A percentile compares a stretch with the other conserved stretches of the same genome.
phyloP scores from a whole-genome alignment of 2,797 vertebrate genomes.

The Sebastes nivosus region DNA sequence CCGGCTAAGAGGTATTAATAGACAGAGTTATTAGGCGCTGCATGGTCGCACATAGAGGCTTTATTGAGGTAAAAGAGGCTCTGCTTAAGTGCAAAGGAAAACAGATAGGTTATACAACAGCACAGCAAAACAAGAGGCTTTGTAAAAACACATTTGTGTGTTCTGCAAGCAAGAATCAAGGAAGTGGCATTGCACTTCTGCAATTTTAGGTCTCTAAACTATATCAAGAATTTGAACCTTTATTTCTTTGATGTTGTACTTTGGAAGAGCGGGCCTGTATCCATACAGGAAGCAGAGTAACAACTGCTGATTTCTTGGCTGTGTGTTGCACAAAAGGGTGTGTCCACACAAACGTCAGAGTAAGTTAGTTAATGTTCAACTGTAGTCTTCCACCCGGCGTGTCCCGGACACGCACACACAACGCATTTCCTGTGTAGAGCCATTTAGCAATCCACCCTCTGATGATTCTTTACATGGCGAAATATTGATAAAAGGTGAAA shows the following conservation, averaged over 20 bases:
- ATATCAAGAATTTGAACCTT: neutral
- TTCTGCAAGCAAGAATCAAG: neutral
- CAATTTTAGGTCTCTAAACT: neutral
- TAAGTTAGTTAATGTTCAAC: constrained; percentile 31
- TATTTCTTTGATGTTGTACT: neutral
- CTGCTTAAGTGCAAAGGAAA: constrained; percentile 48
- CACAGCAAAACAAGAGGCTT: constrained; percentile 26
- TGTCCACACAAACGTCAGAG: constrained; percentile 48
- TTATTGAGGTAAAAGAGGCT: constrained; percentile 36
- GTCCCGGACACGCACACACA: neutral
- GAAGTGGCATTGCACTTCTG: neutral
- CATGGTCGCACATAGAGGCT: constrained; percentile 71
- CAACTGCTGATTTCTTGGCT: constrained; percentile 1
- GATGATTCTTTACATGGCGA: constrained; percentile 16
- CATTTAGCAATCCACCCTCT: constrained; percentile 50
- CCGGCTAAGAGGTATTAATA: constrained; percentile 83
- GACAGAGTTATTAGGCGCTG: constrained; percentile 82
- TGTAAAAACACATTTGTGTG: neutral
- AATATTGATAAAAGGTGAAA: constrained; percentile 28
- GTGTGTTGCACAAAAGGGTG: constrained; percentile 63
- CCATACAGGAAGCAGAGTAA: constrained; percentile 8
- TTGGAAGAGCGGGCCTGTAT: neutral
- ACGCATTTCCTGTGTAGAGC: constrained; percentile 59
- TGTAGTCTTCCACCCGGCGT: constrained; percentile 23
- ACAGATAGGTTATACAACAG: constrained; percentile 61